Conservation (phyloP, 2,797 vertebrate species). For the Xenopus petersii region DNA sequence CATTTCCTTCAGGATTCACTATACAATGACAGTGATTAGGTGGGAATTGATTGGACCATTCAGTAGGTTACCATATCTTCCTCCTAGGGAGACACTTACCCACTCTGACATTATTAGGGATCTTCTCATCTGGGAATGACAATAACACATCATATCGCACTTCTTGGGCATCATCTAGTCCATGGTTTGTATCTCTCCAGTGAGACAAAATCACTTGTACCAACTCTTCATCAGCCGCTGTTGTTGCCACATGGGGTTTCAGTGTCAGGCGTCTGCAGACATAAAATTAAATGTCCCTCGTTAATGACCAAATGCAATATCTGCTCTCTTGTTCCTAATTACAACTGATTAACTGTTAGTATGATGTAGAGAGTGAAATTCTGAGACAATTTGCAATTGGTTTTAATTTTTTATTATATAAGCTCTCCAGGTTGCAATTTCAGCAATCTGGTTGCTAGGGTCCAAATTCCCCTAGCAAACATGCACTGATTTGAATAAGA, state of each 20-base stretch:
- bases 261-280: conserved; percentile 68
- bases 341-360: too few species aligned
- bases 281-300: neutral
- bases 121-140: conserved; percentile 73
- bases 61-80: too few species aligned
- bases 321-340: too few species aligned
- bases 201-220: conserved; percentile 71
- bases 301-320: too few species aligned
- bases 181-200: conserved; percentile 69
- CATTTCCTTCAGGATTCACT: conserved; percentile 59
- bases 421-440: too few species aligned
- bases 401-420: too few species aligned
- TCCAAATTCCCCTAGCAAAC: too few species aligned
- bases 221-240: conserved; percentile 69
- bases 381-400: too few species aligned
- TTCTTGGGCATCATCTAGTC: conserved; percentile 73
- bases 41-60: neutral
- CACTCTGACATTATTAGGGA: conserved; percentile 75
- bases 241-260: conserved; percentile 81
- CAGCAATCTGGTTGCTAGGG: too few species aligned
- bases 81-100: conserved; percentile 59
- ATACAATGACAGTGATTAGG: neutral
- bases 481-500: too few species aligned
- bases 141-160: conserved; percentile 75
- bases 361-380: too few species aligned